Conservation (phyloP, 1,140 invertebrate genomes). For the Drosophila nigromelanica region DNA sequence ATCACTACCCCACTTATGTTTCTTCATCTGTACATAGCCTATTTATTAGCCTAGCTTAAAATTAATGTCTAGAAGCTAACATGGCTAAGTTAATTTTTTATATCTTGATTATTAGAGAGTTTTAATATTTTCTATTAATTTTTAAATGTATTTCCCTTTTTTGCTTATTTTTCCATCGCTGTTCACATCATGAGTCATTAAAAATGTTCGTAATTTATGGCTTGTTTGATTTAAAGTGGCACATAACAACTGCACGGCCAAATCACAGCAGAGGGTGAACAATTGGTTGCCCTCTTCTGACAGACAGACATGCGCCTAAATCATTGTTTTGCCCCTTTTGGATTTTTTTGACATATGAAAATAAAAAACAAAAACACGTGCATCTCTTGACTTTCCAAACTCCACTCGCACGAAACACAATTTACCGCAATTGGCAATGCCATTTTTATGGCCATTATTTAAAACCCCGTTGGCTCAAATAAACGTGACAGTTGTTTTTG, state of each 20-base stretch:
- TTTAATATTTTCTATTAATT: no score
- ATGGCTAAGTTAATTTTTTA: no score
- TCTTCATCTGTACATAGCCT: no score
- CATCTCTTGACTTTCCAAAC: constrained; percentile 6
- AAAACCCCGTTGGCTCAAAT: constrained; percentile 31
- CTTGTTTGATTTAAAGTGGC: constrained; percentile 8
- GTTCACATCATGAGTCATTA: not conserved
- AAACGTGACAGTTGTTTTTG: constrained; percentile 53
- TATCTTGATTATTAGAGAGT: no score
- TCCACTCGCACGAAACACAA: constrained; percentile 3
- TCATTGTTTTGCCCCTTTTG: constrained; percentile 18
- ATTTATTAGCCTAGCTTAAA: no score
- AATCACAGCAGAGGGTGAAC: not conserved
- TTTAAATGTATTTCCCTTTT: not conserved
- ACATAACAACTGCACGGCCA: not conserved
- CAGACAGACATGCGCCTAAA: constrained; percentile 12
- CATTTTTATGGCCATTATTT: constrained; percentile 69
- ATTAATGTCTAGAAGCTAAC: no score
- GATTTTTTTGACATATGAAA: constrained; percentile 11
- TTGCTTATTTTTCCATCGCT: not conserved
- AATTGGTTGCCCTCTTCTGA: not conserved
- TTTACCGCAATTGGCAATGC: constrained; percentile 30
- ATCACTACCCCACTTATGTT: no score
- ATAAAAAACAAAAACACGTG: not conserved
- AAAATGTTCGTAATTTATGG: constrained; percentile 7